A percentile compares a stretch with the other conserved stretches of the same genome.
Evolutionary conservation across 1,140 invertebrate genomes (phyloP).

Genomic region (Megalopta genalis): DNA sequence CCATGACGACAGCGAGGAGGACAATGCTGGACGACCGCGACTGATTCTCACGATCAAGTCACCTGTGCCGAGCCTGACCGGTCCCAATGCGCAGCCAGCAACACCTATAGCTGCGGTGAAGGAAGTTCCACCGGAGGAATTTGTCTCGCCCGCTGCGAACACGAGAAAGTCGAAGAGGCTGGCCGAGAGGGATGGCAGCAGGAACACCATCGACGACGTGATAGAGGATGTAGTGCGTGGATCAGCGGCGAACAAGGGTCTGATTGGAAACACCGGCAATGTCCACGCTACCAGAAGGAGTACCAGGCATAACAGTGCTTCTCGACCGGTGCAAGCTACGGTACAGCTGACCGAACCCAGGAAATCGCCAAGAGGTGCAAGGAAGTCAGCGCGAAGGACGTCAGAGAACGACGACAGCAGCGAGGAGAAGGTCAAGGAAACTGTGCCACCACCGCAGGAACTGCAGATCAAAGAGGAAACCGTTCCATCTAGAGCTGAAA

Average conservation of each 20-base stretch:
- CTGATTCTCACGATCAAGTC: constrained; percentile 91
- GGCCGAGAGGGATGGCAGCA: constrained; percentile 87
- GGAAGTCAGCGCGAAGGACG: constrained; percentile 82
- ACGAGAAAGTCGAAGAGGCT: constrained; percentile 88
- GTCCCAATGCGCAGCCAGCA: constrained; percentile 68
- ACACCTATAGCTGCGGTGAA: constrained; percentile 80
- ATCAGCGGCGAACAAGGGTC: constrained; percentile 72
- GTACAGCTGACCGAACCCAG: constrained; percentile 77
- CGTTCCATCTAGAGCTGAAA: constrained; percentile 48
- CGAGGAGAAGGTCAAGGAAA: constrained; percentile 80
- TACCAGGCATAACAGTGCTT: constrained; percentile 74
- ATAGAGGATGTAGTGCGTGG: constrained; percentile 92
- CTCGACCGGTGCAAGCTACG: constrained; percentile 56
- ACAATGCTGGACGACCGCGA: constrained; percentile 84
- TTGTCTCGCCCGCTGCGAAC: constrained; percentile 82
- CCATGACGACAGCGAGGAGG: constrained; percentile 90
- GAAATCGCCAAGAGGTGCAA: constrained; percentile 83
- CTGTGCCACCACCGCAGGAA: constrained; percentile 31
- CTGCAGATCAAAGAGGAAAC: constrained; percentile 56
- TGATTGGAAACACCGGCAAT: constrained; percentile 45
- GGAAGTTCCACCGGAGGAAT: constrained; percentile 84
- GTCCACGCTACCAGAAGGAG: constrained; percentile 71
- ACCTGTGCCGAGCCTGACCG: constrained; percentile 78
- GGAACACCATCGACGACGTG: constrained; percentile 90
- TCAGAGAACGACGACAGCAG: constrained; percentile 84